Evolutionary conservation across 2,113 vertebrate species (phyloP).

Genomic region (Ailurus styani): DNA sequence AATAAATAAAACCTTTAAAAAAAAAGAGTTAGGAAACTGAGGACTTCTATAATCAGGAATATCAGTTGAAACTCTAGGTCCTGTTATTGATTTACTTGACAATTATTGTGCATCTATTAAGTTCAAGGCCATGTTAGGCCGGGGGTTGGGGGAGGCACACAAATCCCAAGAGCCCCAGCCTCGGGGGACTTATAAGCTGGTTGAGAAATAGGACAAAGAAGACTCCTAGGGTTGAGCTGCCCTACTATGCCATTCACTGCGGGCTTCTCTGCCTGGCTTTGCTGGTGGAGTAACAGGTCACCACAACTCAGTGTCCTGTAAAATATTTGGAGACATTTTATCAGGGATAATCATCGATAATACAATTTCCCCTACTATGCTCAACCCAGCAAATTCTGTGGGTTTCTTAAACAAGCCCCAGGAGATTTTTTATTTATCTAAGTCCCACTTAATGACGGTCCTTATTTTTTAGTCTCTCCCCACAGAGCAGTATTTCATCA

Average conservation of each 20-base stretch:
- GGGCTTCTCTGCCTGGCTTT: not conserved
- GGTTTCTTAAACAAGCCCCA: not conserved
- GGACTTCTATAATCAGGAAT: not conserved
- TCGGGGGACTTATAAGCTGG: not conserved
- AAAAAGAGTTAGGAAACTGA: no score
- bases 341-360: not conserved
- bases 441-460: not conserved
- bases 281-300: not conserved
- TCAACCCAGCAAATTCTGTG: not conserved
- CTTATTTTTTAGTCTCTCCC: slow-evolving; percentile 10
- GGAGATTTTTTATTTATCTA: not conserved
- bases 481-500: not conserved
- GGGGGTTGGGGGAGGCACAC: not conserved
- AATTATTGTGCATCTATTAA: not conserved
- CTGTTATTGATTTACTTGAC: not conserved
- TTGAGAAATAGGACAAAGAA: not conserved
- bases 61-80: not conserved
- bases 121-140: not conserved
- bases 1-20: no score
- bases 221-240: not conserved
- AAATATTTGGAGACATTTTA: not conserved
- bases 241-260: not conserved
- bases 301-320: not conserved
- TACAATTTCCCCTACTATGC: not conserved
- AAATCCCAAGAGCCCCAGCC: not conserved